phyloP scores from a whole-genome alignment of 2,888 invertebrate genomes.

The Eremobia ochroleuca region DNA sequence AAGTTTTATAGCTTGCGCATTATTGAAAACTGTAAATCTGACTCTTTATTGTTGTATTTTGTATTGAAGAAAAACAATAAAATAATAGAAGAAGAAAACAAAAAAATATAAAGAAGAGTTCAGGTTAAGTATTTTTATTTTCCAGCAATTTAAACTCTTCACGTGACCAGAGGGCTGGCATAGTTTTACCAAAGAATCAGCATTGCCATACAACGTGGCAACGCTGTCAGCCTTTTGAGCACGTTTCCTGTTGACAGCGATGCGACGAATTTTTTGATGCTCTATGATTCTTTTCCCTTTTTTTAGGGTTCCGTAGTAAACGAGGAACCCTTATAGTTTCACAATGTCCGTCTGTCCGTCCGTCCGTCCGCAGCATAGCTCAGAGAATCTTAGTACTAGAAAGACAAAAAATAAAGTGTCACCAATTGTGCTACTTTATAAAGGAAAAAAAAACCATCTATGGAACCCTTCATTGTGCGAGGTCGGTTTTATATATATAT shows the following conservation, averaged over 20 bases:
- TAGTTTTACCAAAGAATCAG: not conserved
- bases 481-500: too few species aligned
- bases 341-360: too few species aligned
- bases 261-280: not conserved
- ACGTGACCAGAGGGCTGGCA: not conserved
- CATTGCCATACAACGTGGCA: too few species aligned
- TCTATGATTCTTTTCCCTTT: too few species aligned
- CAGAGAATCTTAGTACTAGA: too few species aligned
- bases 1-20: slow-evolving; percentile 20
- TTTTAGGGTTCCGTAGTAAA: too few species aligned
- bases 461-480: too few species aligned
- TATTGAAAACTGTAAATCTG: slow-evolving; percentile 47
- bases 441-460: too few species aligned
- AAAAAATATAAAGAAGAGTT: slow-evolving; percentile 1
- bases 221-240: not conserved
- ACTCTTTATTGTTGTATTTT: slow-evolving; percentile 22
- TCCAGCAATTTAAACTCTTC: not conserved
- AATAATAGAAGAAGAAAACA: slow-evolving; percentile 14
- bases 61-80: slow-evolving; percentile 9
- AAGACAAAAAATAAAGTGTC: too few species aligned
- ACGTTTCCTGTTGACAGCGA: not conserved
- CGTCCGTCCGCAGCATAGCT: too few species aligned
- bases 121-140: not conserved
- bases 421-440: too few species aligned
- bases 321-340: too few species aligned